phyloP scores from a whole-genome alignment of 2,113 vertebrate genomes.

The Hippocampus guttulatus region DNA sequence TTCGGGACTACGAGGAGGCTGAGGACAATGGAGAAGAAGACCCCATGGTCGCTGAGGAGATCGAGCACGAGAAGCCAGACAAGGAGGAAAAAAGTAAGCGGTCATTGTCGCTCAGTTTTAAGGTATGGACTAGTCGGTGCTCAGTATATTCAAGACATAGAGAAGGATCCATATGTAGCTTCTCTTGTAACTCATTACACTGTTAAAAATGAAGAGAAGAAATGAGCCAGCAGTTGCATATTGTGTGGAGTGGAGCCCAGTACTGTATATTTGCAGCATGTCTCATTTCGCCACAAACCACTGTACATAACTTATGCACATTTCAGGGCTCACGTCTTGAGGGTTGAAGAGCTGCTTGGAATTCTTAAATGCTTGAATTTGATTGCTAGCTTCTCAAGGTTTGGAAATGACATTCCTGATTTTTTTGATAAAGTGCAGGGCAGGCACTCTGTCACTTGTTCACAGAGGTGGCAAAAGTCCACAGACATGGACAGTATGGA shows the following conservation, averaged over 20 bases:
- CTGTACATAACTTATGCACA: background rate
- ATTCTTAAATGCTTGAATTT: background rate
- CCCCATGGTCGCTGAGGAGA: slow-evolving; percentile 84
- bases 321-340: background rate
- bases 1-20: slow-evolving; percentile 78
- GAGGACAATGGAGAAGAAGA: slow-evolving; percentile 83
- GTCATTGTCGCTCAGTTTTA: background rate
- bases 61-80: slow-evolving; percentile 70
- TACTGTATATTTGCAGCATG: background rate
- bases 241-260: background rate
- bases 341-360: background rate
- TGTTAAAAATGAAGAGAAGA: background rate
- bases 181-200: background rate
- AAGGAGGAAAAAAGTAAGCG: slow-evolving; percentile 36
- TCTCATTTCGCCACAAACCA: background rate
- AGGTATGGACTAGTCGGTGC: background rate
- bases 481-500: background rate
- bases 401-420: background rate
- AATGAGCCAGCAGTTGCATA: background rate
- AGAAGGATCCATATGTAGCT: background rate
- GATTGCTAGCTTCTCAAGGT: background rate
- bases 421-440: background rate
- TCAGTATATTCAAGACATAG: background rate
- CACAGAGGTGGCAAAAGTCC: background rate
- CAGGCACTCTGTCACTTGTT: background rate